These are phyloP conservation scores for Catharus minimus DNA, from an alignment of 2,113 vertebrate species.

Conservation along the genomic window DNA sequence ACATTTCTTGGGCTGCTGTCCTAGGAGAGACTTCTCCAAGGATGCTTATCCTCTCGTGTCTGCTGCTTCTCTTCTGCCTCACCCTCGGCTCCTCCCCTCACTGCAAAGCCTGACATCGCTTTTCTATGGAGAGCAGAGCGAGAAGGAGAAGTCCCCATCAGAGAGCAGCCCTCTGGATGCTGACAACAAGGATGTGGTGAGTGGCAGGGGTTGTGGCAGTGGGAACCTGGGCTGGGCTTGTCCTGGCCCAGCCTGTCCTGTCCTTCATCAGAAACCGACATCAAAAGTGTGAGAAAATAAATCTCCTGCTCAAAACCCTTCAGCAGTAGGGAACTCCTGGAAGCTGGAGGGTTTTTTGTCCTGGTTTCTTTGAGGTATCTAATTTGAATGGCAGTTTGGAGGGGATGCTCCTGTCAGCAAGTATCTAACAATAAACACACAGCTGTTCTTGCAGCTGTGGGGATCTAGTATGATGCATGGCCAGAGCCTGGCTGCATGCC, in stretches of 20 bases:
- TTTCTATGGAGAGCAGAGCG: conserved; percentile 94
- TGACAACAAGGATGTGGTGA: conserved; percentile 90
- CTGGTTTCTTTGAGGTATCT: not conserved
- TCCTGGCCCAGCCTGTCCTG: not conserved
- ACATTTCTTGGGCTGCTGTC: not conserved
- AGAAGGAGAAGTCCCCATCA: conserved; percentile 93
- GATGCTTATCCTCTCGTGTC: not conserved
- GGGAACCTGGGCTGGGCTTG: rapidly evolving
- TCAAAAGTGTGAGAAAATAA: not conserved
- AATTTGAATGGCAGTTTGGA: not conserved
- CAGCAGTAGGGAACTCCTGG: not conserved
- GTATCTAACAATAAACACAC: not conserved
- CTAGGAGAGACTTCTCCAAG: not conserved
- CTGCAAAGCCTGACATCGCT: conserved; percentile 87
- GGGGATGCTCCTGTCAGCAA: not conserved
- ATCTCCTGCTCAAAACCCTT: not conserved
- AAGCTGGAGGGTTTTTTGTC: not conserved
- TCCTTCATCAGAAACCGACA: not conserved
- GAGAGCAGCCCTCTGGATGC: conserved; percentile 88
- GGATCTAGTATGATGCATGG: not conserved
- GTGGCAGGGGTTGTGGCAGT: not conserved
- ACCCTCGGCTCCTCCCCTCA: not conserved
- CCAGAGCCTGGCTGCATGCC: not conserved
- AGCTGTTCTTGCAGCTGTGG: not conserved
- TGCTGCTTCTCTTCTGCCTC: not conserved